Percentiles rank a stretch among this genome's conserved stretches.
These are phyloP conservation scores for Discoglossus pictus DNA, from an alignment of 2,797 vertebrate species.

Conservation along the genomic window DNA sequence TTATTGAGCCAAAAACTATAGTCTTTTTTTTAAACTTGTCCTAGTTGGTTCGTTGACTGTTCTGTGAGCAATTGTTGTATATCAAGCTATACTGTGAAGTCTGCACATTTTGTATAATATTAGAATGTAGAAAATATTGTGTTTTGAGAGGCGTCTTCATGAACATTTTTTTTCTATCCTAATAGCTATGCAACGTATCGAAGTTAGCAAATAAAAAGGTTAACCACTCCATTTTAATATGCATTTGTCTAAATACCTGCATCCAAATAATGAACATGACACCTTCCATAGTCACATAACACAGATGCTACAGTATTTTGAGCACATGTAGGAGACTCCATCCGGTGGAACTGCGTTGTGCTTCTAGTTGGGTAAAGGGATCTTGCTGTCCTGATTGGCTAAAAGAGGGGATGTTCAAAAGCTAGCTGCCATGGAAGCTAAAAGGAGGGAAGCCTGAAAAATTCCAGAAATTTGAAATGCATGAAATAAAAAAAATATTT, in stretches of 20 bases:
- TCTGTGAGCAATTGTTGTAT: constrained; percentile 27
- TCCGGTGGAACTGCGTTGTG: too few relatives aligned
- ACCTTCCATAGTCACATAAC: too few relatives aligned
- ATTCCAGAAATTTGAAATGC: too few relatives aligned
- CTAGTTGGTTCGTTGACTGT: too few relatives aligned
- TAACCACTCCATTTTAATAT: constrained; percentile 22
- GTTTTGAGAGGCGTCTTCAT: constrained; percentile 57
- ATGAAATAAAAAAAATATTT: too few relatives aligned
- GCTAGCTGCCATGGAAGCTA: too few relatives aligned
- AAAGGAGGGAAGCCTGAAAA: too few relatives aligned
- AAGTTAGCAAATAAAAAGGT: constrained; percentile 67
- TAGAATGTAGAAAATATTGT: constrained; percentile 51
- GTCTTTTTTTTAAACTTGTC: constrained; percentile 24
- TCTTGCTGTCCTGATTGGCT: too few relatives aligned
- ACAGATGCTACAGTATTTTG: too few relatives aligned
- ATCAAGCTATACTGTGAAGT: constrained; percentile 69
- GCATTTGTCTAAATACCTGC: not conserved
- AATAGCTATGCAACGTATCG: constrained; percentile 70
- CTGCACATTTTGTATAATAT: constrained; percentile 52
- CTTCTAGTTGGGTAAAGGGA: too few relatives aligned
- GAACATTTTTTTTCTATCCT: constrained; percentile 59
- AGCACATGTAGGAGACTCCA: too few relatives aligned
- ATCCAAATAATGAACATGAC: not conserved
- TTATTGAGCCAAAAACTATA: constrained; percentile 55
- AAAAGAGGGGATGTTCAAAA: too few relatives aligned